These are phyloP conservation scores for Brachylomia viminalis DNA, from an alignment of 2,888 invertebrate species.

Conservation along the genomic window DNA sequence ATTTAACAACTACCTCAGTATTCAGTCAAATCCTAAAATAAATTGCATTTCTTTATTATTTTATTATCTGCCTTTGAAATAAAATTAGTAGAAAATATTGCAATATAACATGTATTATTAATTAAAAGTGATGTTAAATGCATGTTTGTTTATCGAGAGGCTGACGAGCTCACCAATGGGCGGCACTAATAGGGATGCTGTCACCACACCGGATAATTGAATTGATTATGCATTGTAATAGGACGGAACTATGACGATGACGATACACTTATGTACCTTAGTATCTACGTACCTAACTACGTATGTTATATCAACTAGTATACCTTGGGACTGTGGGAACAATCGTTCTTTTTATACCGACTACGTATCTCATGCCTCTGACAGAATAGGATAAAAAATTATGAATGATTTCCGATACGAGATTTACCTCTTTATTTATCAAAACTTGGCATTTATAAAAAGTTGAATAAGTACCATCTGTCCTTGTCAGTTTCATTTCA, in stretches of 20 bases:
- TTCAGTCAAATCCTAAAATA: not conserved
- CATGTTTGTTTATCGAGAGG: conserved; percentile 10
- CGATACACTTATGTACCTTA: conserved; percentile 43
- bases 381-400: conserved; percentile 42
- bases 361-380: conserved; percentile 32
- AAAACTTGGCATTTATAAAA: conserved; percentile 25
- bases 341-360: conserved; percentile 55
- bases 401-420: conserved; percentile 30
- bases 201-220: conserved; percentile 68
- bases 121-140: conserved; percentile 26
- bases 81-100: not conserved
- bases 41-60: not conserved
- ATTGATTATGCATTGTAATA: conserved; percentile 72
- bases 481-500: conserved; percentile 8
- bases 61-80: conserved; percentile 3
- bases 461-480: not conserved
- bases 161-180: conserved; percentile 19
- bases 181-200: conserved; percentile 51
- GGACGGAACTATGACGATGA: conserved; percentile 65
- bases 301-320: conserved; percentile 58
- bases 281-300: conserved; percentile 26
- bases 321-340: conserved; percentile 63
- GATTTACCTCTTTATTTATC: conserved; percentile 19
- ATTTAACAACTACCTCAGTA: not conserved
- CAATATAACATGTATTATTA: not conserved